Conservation (phyloP, 2,113 vertebrate genomes). For the Lepisosteus osseus region DNA sequence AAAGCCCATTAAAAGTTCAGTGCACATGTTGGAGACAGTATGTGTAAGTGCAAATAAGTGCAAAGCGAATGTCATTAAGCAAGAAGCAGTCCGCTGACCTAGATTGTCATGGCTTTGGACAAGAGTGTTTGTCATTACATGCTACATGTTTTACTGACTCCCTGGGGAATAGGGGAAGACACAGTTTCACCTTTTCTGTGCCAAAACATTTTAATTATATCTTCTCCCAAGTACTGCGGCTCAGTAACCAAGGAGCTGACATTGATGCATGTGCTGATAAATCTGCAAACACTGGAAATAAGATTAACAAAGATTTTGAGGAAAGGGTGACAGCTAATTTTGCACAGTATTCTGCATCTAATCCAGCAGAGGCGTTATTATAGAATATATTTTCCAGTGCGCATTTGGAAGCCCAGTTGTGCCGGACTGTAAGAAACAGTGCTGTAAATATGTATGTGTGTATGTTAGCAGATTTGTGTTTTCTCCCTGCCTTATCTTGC, state of each 20-base stretch:
- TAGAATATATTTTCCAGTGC: slow-evolving; percentile 88
- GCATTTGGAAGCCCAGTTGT: slow-evolving; percentile 45
- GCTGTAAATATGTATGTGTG: slow-evolving; percentile 34
- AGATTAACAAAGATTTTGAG: slow-evolving; percentile 99
- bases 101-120: slow-evolving; percentile 70
- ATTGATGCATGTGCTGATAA: slow-evolving; percentile 99
- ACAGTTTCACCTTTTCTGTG: slow-evolving; percentile 89
- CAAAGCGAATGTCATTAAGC: slow-evolving; percentile 76
- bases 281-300: slow-evolving; percentile 99
- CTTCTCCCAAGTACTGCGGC: slow-evolving; percentile 94
- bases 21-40: slow-evolving; percentile 54
- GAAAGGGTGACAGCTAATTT: slow-evolving; percentile 99
- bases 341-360: slow-evolving; percentile 92
- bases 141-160: slow-evolving; percentile 80
- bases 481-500: slow-evolving; percentile 32
- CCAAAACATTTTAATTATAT: slow-evolving; percentile 99
- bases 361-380: slow-evolving; percentile 90
- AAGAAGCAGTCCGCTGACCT: slow-evolving; percentile 76
- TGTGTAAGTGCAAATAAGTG: slow-evolving; percentile 54
- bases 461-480: slow-evolving; percentile 67
- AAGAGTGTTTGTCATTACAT: slow-evolving; percentile 79
- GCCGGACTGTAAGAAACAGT: slow-evolving; percentile 50
- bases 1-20: slow-evolving; percentile 65
- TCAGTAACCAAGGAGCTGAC: slow-evolving; percentile 99
- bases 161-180: slow-evolving; percentile 80